These are phyloP conservation scores for Nyctereutes procyonoides DNA, from an alignment of 2,113 vertebrate genomes.

Conservation along the genomic window DNA sequence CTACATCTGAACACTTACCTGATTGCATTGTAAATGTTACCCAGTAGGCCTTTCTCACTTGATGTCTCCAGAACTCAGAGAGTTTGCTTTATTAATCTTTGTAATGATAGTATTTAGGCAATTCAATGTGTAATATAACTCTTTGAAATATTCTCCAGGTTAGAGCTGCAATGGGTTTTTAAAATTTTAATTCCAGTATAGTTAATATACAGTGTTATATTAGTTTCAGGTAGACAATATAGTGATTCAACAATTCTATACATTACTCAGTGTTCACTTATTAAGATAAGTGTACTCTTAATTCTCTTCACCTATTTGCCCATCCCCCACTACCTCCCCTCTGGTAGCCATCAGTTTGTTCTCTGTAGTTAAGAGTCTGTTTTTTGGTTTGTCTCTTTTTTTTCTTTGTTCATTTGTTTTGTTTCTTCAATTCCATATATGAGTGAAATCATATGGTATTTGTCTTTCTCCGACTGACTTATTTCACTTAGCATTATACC, in stretches of 20 bases:
- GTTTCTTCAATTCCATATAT: too few species aligned
- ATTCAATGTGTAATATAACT: background rate
- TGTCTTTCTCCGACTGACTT: too few species aligned
- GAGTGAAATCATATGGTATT: too few species aligned
- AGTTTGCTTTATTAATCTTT: constrained; percentile 46
- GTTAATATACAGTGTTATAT: background rate
- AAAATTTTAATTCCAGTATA: background rate
- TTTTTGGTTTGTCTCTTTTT: too few species aligned
- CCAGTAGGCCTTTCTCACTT: background rate
- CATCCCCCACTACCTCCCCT: too few species aligned
- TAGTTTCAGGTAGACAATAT: background rate
- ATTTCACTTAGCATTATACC: too few species aligned
- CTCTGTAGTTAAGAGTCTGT: too few species aligned
- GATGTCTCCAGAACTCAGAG: background rate
- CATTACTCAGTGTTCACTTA: background rate
- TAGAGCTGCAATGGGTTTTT: constrained; percentile 12
- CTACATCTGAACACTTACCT: background rate
- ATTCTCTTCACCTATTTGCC: too few species aligned
- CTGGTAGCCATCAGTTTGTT: too few species aligned
- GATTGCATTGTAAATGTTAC: background rate
- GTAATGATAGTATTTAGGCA: background rate
- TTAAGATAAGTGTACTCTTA: background rate
- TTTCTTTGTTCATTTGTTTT: too few species aligned
- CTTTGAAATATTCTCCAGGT: constrained; percentile 30
- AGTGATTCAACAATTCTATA: background rate